Evolutionary conservation across 2,888 invertebrate genomes (phyloP), one percentile per base, ranked within the genome.

Genomic region (Lordiphosa fenestrarum): DNA sequence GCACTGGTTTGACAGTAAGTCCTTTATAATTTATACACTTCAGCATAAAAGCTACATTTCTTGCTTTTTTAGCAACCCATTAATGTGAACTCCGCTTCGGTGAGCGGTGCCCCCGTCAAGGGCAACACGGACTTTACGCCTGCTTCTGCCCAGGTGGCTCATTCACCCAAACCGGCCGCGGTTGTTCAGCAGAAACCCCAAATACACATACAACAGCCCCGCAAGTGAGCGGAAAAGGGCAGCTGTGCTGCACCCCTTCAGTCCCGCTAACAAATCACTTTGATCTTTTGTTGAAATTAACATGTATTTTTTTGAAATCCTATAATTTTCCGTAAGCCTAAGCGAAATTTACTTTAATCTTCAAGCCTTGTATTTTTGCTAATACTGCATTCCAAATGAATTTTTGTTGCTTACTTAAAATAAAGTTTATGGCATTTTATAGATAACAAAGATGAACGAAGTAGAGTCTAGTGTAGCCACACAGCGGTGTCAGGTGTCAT

Each of bases 71-170:
- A 90, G 90, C 89, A 88, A 87, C 88, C 89, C 5, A 69, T 89
- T 10, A 88, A 71, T 59, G 95, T 96, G 63, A 95, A 95, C 88
- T 93, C 94, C 0, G 90, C 92, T 44, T 91, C 93, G 10, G 94
- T 96, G 41, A 93, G 95, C 12, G 96, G 96, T 54, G 96, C 94
- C 13, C 93, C 94, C 0, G 93, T 94, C 10, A 93, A 94, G 88
- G 96, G 95, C 33, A 94, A 96, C 81, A 94, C 94, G 6, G 97
- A 97, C 89, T 98, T 96, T 87, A 94, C 96, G 19, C 93, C 95
- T 0, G 95, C 96, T 86, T 96, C 97, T 0, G 95, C 96, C 0
- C 95, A 96, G 86, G 91, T 95, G 89, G 94, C 98, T 87, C 93
- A 96, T 89, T 92, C 95, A 90, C 94, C 94, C 51, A 93, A 95